Conservation (phyloP, 1,140 invertebrate species). For the Macrobrachium nipponense region DNA sequence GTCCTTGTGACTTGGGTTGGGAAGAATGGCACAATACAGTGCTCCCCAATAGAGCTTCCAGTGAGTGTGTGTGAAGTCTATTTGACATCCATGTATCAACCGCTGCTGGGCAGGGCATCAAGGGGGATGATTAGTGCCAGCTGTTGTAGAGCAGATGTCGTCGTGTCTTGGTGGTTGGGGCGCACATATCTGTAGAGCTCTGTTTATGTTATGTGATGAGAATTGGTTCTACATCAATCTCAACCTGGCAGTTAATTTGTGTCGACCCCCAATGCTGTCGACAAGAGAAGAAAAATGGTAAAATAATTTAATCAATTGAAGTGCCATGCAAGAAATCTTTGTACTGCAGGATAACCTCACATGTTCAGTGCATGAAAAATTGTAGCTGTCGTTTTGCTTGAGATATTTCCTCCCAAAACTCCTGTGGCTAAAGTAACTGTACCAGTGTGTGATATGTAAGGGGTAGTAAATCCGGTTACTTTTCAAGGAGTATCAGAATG, state of each 20-base stretch:
- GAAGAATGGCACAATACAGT: too few species aligned
- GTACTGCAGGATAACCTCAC: conserved; percentile 14
- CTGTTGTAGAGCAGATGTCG: conserved; percentile 8
- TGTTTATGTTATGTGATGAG: conserved; percentile 46
- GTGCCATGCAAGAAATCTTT: conserved; percentile 6
- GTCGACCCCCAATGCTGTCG: not conserved
- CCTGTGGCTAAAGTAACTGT: conserved; percentile 37
- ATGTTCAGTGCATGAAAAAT: conserved; percentile 45
- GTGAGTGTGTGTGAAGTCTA: too few species aligned
- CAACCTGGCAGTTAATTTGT: conserved; percentile 37
- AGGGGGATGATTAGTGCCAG: conserved; percentile 14
- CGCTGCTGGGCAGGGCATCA: conserved; percentile 17
- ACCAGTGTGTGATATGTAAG: conserved; percentile 1
- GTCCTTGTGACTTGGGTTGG: too few species aligned
- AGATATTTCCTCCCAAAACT: conserved; percentile 44
- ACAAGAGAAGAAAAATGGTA: conserved; percentile 12
- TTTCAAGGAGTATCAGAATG: conserved; percentile 34
- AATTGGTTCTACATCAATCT: conserved; percentile 39
- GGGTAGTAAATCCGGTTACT: conserved; percentile 24
- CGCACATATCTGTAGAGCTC: conserved; percentile 47
- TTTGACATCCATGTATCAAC: too few species aligned
- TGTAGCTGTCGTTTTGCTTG: conserved; percentile 33
- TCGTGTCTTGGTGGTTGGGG: conserved; percentile 10
- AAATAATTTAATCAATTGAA: conserved; percentile 25
- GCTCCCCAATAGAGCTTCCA: too few species aligned